These are phyloP conservation scores for Notolepis coatsorum DNA, from an alignment of 2,797 vertebrate species.

Conservation along the genomic window DNA sequence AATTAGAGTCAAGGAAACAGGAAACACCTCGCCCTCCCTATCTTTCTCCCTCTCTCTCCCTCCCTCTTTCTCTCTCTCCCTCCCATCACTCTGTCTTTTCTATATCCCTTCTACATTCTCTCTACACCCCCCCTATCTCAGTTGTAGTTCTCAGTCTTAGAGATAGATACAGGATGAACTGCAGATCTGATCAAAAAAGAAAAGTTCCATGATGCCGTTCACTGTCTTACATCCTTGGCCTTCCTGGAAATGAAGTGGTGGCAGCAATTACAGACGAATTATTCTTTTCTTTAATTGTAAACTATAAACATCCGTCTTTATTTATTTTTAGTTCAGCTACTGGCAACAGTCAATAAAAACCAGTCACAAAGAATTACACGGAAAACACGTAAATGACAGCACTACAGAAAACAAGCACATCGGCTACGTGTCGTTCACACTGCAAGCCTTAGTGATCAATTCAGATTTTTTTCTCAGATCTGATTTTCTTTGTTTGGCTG, in stretches of 20 bases:
- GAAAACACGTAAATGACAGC: no score
- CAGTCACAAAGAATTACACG: no score
- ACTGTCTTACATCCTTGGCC: constrained; percentile 30
- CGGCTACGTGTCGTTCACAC: no score
- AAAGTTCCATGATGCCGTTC: constrained; percentile 64
- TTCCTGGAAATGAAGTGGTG: constrained; percentile 72
- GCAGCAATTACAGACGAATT: background rate
- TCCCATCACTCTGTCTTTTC: background rate
- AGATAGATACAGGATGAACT: constrained; percentile 54
- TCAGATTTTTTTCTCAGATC: no score
- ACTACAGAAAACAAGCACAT: no score
- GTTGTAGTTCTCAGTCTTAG: constrained; percentile 4
- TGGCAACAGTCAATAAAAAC: no score
- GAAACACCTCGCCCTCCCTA: constrained; percentile 84
- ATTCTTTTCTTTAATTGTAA: background rate
- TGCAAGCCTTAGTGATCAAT: no score
- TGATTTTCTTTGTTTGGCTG: no score
- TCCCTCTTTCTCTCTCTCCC: constrained; percentile 28
- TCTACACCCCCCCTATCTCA: constrained; percentile 4
- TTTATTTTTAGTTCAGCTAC: background rate
- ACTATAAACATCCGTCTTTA: background rate
- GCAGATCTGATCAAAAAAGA: constrained; percentile 57
- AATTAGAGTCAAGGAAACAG: constrained; percentile 85
- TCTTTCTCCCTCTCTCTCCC: constrained; percentile 47
- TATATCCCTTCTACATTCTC: background rate